These are phyloP conservation scores for Cephus cinctus DNA, from an alignment of 1,140 invertebrate species.

Conservation along the genomic window DNA sequence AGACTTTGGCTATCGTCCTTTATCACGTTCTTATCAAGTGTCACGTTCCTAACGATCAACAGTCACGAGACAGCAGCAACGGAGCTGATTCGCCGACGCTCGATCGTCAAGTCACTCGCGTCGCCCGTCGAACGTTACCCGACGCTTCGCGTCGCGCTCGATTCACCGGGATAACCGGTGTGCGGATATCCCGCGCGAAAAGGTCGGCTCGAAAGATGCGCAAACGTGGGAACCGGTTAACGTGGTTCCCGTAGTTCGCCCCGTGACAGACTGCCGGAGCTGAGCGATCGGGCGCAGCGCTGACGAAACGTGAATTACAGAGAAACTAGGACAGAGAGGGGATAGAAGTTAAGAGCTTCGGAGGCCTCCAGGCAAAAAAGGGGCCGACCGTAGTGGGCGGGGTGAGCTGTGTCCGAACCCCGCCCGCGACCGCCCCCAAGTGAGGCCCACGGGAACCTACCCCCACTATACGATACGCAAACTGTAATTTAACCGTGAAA, in stretches of 20 bases:
- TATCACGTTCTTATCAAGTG: no score
- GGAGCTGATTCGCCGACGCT: no score
- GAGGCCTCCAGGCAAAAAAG: conserved; percentile 44
- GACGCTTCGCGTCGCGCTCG: no score
- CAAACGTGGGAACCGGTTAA: conserved; percentile 43
- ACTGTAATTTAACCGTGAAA: conserved; percentile 28
- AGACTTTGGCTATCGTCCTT: no score
- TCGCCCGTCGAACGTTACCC: no score
- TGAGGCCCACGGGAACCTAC: background rate
- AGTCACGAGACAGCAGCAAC: no score
- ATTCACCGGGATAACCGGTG: no score
- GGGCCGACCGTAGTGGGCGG: conserved; percentile 43
- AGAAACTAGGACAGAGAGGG: background rate
- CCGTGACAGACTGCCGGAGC: conserved; percentile 55
- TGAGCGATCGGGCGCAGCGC: conserved; percentile 36
- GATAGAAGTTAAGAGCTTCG: background rate
- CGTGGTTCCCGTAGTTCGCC: conserved; percentile 55
- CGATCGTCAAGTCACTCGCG: no score
- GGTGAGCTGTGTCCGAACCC: conserved; percentile 22
- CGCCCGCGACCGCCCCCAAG: conserved; percentile 44
- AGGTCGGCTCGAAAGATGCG: background rate
- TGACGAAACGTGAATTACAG: conserved; percentile 20
- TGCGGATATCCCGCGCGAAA: background rate
- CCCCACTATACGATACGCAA: background rate
- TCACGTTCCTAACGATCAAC: background rate